Base-by-base conservation (phyloP, 2,888 invertebrate genomes). In the Tanytarsus gracilentus region DNA sequence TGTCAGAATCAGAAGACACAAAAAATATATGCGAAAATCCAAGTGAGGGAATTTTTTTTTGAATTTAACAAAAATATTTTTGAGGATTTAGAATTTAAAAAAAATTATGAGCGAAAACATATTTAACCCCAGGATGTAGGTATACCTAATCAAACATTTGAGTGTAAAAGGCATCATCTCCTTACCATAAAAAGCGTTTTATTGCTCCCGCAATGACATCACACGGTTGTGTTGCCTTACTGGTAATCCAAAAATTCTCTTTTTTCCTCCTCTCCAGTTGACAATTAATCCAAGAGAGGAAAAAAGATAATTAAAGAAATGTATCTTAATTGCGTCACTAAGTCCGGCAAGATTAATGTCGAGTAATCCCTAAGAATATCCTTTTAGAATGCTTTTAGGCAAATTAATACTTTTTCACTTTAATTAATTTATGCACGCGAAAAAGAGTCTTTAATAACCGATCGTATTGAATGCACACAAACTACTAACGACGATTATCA, bases 301-400 rank as follows among this genome's bases (percentile, higher is more conserved):
- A 18, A n/a, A 40, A 56, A 56, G 16, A 36, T 27, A 56, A 56
- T 56, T 56, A 56, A 26, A 23, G 29, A 25, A 56, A 36, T 56
- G 56, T 56, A 44, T 56, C 33, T 56, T 44, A 56, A 56, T 56
- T 56, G 56, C 56, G 56, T 56, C 56, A 56, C 56, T 26, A 56
- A 40, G 56, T 56, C 56, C 26, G 23, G 27, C 56, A 44, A 44
- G 44, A 44, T 44, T 44, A 44, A 44, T 44, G 44, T 14, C 16
- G 33, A 27, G 33, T 44, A 27, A 56, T 39, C 29, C 44, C 21
- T 23, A 33, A 30, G n/a, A n/a, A n/a, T n/a, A n/a, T n/a, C n/a
- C n/a, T 23, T 53, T 16, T 18, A 36, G 44, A 18, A 36, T 30
- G 44, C 36, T 33, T 53, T 39, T 53, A 53, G 25, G 36, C 36